Evolutionary conservation across 2,888 invertebrate genomes (phyloP), one percentile per base, ranked within the genome.

Genomic region (Venustoraphidia nigricollis): DNA sequence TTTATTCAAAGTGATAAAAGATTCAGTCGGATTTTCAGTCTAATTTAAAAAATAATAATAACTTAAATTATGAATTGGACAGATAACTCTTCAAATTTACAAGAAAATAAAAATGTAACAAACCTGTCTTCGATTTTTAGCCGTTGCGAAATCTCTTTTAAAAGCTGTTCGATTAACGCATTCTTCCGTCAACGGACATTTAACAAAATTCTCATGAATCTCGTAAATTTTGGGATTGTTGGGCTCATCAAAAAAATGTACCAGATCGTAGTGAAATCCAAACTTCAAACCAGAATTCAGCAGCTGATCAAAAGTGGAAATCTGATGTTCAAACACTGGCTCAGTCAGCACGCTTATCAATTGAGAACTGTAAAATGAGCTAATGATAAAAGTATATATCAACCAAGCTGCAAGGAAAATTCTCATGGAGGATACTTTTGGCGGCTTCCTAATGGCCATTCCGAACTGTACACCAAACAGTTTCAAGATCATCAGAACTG

Each of bases 311-410:
- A 47, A 34, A 9, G 36, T 51, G 10, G 48, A 43, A n/a, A 54
- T 51, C 47, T 50, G 50, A 34, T 41, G 45, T 40, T 48, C 45
- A 35, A 49, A 51, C 3, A 36, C 13, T 3, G 47, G 47, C 27
- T 47, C 46, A 41, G 51, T 52, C 13, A 54, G 45, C 8, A 35
- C 47, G 1, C 44, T 34, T 8, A 50, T 46, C 10, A 51, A 9
- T n/a, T 52, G 44, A 5, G 51, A 48, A 50, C 53, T 52, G 45
- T 52, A 53, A 10, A 40, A 38, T 6, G 49, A 45, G 2, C 44
- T 42, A 5, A 50, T 38, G 27, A 50, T 37, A 27, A 45, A 41
- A 37, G 41, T 49, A 34, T 34, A 11, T 27, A 45, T 27, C 10
- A 36, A n/a, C 42, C 46, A 49, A 36, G 46, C 41, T 13, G 34